A percentile compares a stretch with the other conserved stretches of the same genome.
phyloP scores from a whole-genome alignment of 2,888 invertebrate species.

The Patella ulyssiponensis region DNA sequence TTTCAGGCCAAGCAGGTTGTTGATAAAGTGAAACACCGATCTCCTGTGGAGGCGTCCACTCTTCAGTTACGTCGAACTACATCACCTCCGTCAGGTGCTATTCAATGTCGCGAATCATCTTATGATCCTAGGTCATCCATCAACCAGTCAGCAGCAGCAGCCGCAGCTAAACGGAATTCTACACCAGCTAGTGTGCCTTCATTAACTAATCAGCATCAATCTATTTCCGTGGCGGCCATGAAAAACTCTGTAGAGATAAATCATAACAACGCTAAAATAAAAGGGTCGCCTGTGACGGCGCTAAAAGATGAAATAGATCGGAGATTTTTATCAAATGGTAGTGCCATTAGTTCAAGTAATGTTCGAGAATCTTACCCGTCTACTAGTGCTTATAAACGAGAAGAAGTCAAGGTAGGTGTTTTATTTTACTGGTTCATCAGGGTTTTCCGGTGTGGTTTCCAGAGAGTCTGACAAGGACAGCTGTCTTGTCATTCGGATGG shows the following conservation, averaged over 20 bases:
- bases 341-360: constrained; percentile 4
- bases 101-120: not conserved
- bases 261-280: constrained; percentile 51
- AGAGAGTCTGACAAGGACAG: too few species aligned
- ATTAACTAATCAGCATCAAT: constrained; percentile 47
- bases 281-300: constrained; percentile 70
- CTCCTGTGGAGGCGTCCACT: constrained; percentile 32
- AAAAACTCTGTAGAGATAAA: constrained; percentile 50
- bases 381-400: not conserved
- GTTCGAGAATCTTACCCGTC: not conserved
- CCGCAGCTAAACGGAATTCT: constrained; percentile 50
- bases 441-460: too few species aligned
- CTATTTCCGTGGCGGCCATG: constrained; percentile 55
- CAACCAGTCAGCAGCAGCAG: constrained; percentile 28
- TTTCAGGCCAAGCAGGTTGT: constrained; percentile 67
- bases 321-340: constrained; percentile 53
- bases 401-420: not conserved
- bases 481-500: too few species aligned
- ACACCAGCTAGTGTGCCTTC: constrained; percentile 43
- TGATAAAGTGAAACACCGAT: constrained; percentile 58
- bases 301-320: constrained; percentile 69
- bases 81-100: not conserved
- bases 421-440: too few species aligned
- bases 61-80: constrained; percentile 10
- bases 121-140: constrained; percentile 17